phyloP scores from a whole-genome alignment of 1,140 invertebrate species.

The Octopus sinensis region DNA sequence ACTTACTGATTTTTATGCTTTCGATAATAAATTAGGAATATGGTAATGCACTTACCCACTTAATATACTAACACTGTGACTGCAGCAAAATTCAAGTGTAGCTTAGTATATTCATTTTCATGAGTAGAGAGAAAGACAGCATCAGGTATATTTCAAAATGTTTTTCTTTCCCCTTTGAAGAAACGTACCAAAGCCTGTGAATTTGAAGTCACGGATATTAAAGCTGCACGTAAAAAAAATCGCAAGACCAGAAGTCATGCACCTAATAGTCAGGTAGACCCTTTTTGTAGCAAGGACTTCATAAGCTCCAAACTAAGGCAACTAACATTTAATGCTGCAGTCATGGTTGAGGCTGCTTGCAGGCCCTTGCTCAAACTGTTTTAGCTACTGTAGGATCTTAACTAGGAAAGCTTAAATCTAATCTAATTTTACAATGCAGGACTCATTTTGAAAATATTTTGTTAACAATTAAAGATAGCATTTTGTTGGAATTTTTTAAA shows the following conservation, averaged over 20 bases:
- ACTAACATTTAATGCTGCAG: conserved; percentile 13
- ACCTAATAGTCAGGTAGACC: background rate
- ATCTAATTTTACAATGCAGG: too few species aligned
- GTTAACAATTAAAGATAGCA: too few species aligned
- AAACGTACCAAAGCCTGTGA: conserved; percentile 12
- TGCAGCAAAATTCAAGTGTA: conserved; percentile 3
- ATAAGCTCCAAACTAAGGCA: background rate
- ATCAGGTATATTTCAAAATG: background rate
- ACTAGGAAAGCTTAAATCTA: too few species aligned
- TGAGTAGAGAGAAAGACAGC: background rate
- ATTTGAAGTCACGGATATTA: conserved; percentile 7
- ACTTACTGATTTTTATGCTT: too few species aligned
- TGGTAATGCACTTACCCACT: background rate
- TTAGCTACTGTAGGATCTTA: too few species aligned
- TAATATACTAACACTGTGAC: conserved; percentile 10
- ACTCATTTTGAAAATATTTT: too few species aligned
- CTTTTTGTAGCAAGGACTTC: background rate
- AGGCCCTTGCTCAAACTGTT: background rate
- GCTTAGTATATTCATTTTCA: background rate
- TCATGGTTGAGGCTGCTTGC: conserved; percentile 12
- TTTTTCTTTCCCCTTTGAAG: background rate
- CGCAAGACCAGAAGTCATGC: background rate
- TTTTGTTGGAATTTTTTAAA: too few species aligned
- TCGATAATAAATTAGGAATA: too few species aligned
- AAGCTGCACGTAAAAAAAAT: conserved; percentile 9